Evolutionary conservation across 2,797 vertebrate species (phyloP).

Genomic region (Balearica regulorum): DNA sequence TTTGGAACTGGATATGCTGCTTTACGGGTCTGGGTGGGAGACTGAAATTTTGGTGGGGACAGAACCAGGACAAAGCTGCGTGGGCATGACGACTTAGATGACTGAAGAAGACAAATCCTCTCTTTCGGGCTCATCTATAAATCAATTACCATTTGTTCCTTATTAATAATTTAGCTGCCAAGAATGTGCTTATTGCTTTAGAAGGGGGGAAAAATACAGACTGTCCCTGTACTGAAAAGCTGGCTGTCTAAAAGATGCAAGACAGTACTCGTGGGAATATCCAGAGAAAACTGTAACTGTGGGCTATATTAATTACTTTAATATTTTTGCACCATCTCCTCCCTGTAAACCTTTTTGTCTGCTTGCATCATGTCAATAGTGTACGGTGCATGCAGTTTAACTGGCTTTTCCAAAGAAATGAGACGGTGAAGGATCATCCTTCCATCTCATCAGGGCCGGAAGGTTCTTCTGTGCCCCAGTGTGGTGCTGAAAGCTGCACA

Average conservation of each 20-base stretch:
- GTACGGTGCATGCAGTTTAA: background rate
- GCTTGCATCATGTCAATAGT: background rate
- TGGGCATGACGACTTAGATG: background rate
- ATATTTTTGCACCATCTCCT: background rate
- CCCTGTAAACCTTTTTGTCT: background rate
- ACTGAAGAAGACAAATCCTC: background rate
- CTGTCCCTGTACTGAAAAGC: background rate
- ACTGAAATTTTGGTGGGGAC: background rate
- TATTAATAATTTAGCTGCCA: conserved; percentile 64
- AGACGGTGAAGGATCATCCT: background rate
- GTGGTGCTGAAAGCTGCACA: background rate
- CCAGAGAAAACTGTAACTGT: background rate
- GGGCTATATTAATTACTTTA: background rate
- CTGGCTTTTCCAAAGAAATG: background rate
- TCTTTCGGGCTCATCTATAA: background rate
- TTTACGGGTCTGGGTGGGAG: background rate
- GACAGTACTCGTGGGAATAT: background rate
- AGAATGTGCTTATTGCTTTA: conserved; percentile 28
- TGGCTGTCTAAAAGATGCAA: background rate
- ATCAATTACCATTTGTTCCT: conserved; percentile 50
- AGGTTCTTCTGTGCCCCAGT: background rate
- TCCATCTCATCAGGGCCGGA: background rate
- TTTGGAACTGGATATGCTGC: background rate
- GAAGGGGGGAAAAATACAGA: background rate
- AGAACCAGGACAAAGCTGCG: background rate